A percentile compares a stretch with the other conserved stretches of the same genome.
These are phyloP conservation scores for Hypolimnas misippus DNA, from an alignment of 2,888 invertebrate species.

Conservation along the genomic window DNA sequence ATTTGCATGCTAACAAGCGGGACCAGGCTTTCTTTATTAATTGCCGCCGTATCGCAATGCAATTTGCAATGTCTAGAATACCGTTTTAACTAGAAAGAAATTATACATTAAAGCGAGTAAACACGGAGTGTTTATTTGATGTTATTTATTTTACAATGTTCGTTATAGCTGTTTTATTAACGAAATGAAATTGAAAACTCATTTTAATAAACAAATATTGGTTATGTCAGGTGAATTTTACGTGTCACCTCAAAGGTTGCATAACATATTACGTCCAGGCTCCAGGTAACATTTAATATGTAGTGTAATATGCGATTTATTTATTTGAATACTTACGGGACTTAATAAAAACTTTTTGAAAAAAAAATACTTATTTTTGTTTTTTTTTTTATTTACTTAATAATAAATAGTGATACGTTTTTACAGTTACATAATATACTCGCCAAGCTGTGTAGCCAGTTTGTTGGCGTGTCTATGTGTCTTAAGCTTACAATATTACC, in stretches of 20 bases:
- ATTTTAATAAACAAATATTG: background rate
- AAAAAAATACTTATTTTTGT: too few species aligned
- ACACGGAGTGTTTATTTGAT: background rate
- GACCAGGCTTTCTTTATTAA: slow-evolving; percentile 62
- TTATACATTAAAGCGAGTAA: background rate
- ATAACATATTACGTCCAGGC: background rate
- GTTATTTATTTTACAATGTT: background rate
- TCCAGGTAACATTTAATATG: too few species aligned
- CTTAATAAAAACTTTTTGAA: too few species aligned
- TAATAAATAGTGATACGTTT: too few species aligned
- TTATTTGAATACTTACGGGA: too few species aligned
- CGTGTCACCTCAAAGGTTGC: background rate
- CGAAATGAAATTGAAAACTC: background rate
- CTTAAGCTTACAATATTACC: too few species aligned
- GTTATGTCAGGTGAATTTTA: background rate
- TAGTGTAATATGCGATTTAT: too few species aligned
- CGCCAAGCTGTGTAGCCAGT: too few species aligned
- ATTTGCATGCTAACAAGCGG: slow-evolving; percentile 70
- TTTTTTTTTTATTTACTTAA: too few species aligned
- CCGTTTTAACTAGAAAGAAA: slow-evolving; percentile 1
- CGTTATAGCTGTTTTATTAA: background rate
- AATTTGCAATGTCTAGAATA: slow-evolving; percentile 26
- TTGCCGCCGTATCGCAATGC: slow-evolving; percentile 48
- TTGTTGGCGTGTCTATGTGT: too few species aligned
- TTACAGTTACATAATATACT: too few species aligned